phyloP scores from a whole-genome alignment of 2,888 invertebrate species.

The Drosophila neotestacea region DNA sequence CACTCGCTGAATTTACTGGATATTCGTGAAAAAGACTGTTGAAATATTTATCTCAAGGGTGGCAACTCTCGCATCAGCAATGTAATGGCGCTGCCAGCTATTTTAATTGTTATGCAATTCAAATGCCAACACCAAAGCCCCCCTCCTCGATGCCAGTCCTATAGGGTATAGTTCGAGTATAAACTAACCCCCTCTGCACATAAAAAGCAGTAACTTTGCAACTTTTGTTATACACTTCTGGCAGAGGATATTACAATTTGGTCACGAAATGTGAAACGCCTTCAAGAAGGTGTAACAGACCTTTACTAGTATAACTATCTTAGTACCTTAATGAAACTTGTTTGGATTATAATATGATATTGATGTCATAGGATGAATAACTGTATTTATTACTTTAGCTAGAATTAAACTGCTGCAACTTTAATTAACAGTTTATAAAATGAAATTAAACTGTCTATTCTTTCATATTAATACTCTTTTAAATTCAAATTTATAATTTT shows the following conservation, averaged over 20 bases:
- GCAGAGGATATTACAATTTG: background rate
- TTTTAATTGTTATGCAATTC: constrained; percentile 76
- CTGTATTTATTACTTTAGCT: no score
- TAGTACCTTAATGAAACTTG: no score
- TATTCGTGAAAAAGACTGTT: constrained; percentile 22
- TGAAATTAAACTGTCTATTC: no score
- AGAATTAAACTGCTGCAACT: no score
- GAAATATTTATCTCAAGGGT: constrained; percentile 39
- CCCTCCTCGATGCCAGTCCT: background rate
- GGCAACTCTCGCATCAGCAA: constrained; percentile 21
- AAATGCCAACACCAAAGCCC: constrained; percentile 25
- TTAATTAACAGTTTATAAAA: no score
- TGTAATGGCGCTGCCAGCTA: constrained; percentile 53
- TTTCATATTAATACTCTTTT: no score
- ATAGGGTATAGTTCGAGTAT: background rate
- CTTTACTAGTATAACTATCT: background rate
- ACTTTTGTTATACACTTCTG: constrained; percentile 32
- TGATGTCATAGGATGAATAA: no score
- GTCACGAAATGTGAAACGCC: background rate
- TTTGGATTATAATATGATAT: no score
- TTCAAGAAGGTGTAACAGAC: background rate
- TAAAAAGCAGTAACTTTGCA: constrained; percentile 24
- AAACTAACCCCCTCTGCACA: constrained; percentile 20
- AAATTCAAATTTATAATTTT: no score
- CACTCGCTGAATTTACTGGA: background rate